Evolutionary conservation across 2,888 invertebrate species (phyloP).

Genomic region (Torymus auratus): DNA sequence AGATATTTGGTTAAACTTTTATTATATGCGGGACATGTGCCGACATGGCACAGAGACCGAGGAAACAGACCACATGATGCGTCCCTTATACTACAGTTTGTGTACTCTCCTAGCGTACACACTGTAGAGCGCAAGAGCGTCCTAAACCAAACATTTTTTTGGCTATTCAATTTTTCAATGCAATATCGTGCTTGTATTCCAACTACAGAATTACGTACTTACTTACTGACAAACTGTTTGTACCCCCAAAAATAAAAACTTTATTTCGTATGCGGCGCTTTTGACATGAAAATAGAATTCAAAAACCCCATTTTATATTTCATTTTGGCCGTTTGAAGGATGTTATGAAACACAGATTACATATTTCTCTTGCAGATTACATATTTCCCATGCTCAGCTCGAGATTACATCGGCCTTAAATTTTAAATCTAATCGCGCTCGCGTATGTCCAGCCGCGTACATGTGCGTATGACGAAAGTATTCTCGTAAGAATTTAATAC

Average conservation of each 20-base stretch:
- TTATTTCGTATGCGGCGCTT: neutral
- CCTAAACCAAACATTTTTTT: no score
- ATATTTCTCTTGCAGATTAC: slow-evolving; percentile 11
- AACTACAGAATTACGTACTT: no score
- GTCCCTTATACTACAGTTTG: no score
- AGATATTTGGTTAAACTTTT: no score
- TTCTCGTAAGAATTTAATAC: slow-evolving; percentile 29
- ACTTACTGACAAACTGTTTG: neutral
- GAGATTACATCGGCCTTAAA: slow-evolving; percentile 39
- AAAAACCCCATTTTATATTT: slow-evolving; percentile 26
- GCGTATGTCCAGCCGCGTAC: slow-evolving; percentile 18
- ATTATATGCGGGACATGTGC: no score
- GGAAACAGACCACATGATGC: no score
- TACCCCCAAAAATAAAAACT: neutral
- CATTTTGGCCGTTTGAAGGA: slow-evolving; percentile 17
- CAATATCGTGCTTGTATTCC: no score
- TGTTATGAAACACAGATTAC: slow-evolving; percentile 26
- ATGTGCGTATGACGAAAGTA: neutral
- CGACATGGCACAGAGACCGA: no score
- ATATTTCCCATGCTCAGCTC: slow-evolving; percentile 10
- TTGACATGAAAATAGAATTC: slow-evolving; percentile 33
- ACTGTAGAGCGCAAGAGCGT: no score
- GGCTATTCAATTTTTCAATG: no score
- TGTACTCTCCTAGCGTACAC: no score
- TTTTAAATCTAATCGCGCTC: slow-evolving; percentile 46